Evolutionary conservation across 2,797 vertebrate genomes (phyloP).

Genomic region (Clarias fuscus): DNA sequence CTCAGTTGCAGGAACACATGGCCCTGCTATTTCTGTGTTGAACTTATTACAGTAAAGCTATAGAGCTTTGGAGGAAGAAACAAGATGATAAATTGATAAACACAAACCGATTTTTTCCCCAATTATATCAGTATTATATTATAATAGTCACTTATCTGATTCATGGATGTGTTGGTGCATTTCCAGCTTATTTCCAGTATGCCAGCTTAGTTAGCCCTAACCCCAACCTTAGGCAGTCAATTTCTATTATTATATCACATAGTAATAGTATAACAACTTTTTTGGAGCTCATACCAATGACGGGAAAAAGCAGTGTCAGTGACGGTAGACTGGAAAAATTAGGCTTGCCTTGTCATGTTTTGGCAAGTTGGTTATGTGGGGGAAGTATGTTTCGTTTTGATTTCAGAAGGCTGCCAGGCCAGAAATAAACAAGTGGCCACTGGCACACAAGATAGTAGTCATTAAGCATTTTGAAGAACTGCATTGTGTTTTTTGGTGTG

Average conservation of each 20-base stretch:
- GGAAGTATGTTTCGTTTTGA: not conserved
- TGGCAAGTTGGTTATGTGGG: not conserved
- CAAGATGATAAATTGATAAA: not conserved
- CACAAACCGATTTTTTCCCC: not conserved
- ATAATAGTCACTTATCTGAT: not conserved
- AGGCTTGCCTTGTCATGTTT: constrained; percentile 7
- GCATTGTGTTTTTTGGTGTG: not conserved
- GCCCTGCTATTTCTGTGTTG: constrained; percentile 32
- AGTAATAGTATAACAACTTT: not conserved
- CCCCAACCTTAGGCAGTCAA: not conserved
- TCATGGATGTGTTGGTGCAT: not conserved
- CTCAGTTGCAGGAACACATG: constrained; percentile 17
- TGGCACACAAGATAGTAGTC: not conserved
- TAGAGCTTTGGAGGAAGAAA: not conserved
- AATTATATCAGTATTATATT: not conserved
- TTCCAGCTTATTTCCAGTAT: no score
- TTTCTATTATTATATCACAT: not conserved
- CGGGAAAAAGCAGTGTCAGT: not conserved
- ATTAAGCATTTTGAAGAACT: not conserved
- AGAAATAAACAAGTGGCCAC: not conserved
- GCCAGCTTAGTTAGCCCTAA: not conserved
- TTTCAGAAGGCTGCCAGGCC: not conserved
- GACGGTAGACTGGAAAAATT: not conserved
- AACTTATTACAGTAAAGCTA: constrained; percentile 38
- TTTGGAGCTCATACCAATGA: not conserved